Conservation (phyloP, 1,140 invertebrate species). For the Brachionus rubens region DNA sequence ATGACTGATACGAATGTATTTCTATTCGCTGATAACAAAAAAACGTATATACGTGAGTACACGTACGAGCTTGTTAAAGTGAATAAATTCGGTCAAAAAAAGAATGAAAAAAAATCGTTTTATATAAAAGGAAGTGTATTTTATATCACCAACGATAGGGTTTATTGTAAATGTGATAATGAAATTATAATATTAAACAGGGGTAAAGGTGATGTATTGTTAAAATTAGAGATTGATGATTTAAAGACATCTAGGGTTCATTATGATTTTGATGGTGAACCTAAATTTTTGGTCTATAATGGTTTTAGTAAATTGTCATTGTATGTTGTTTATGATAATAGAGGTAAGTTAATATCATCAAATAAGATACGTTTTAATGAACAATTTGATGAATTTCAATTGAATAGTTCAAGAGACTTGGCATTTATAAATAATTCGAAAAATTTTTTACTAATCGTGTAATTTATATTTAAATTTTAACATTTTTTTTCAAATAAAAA, state of each 20-base stretch:
- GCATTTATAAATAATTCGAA: conserved; percentile 1
- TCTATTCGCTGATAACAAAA: not conserved
- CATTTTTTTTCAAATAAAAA: too few species aligned
- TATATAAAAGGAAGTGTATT: not conserved
- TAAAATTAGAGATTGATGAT: not conserved
- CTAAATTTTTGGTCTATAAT: conserved; percentile 15
- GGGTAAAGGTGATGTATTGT: not conserved
- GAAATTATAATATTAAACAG: not conserved
- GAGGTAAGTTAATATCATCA: not conserved
- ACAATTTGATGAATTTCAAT: conserved; percentile 1
- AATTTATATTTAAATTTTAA: not conserved
- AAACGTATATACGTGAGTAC: not conserved
- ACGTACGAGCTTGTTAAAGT: not conserved
- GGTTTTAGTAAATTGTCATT: not conserved
- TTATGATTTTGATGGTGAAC: not conserved
- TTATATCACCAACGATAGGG: not conserved
- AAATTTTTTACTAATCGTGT: conserved; percentile 3
- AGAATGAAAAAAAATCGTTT: not conserved
- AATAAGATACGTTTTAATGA: not conserved
- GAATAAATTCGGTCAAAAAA: conserved; percentile 7
- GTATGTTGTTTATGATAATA: not conserved
- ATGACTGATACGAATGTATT: not conserved
- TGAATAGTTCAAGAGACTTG: conserved; percentile 1
- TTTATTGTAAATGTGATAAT: not conserved
- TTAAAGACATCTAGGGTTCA: not conserved